A percentile compares a stretch with the other conserved stretches of the same genome.
Evolutionary conservation across 1,140 invertebrate species (phyloP).

Genomic region (Ladona fulva): DNA sequence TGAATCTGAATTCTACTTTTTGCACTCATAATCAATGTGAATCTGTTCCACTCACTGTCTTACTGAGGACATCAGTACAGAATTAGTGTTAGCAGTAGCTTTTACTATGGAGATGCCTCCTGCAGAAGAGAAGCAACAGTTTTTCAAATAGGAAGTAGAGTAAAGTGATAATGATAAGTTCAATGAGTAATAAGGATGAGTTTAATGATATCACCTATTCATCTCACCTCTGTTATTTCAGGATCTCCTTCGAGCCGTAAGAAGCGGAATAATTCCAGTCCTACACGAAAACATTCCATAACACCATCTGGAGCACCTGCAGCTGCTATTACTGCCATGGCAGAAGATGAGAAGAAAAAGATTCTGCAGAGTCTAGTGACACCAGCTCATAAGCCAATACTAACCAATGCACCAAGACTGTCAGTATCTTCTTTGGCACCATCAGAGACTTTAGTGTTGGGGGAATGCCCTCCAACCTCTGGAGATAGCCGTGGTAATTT

Average conservation of each 20-base stretch:
- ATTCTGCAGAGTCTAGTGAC: slow-evolving; percentile 61
- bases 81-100: too few relatives aligned
- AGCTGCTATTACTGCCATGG: neutral
- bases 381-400: slow-evolving; percentile 29
- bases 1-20: too few relatives aligned
- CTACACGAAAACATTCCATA: slow-evolving; percentile 43
- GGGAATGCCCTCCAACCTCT: neutral
- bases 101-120: too few relatives aligned
- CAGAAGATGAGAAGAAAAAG: slow-evolving; percentile 55
- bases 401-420: slow-evolving; percentile 33
- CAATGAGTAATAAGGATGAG: too few relatives aligned
- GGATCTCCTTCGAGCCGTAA: slow-evolving; percentile 59
- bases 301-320: neutral
- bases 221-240: slow-evolving; percentile 33
- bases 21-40: too few relatives aligned
- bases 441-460: neutral
- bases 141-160: too few relatives aligned
- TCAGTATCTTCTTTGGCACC: neutral
- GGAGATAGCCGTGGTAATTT: neutral
- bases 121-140: too few relatives aligned
- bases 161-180: too few relatives aligned
- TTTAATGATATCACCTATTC: too few relatives aligned
- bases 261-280: slow-evolving; percentile 61
- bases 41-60: too few relatives aligned
- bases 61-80: too few relatives aligned